Conservation (phyloP, 2,888 invertebrate species). For the Bembecia ichneumoniformis region DNA sequence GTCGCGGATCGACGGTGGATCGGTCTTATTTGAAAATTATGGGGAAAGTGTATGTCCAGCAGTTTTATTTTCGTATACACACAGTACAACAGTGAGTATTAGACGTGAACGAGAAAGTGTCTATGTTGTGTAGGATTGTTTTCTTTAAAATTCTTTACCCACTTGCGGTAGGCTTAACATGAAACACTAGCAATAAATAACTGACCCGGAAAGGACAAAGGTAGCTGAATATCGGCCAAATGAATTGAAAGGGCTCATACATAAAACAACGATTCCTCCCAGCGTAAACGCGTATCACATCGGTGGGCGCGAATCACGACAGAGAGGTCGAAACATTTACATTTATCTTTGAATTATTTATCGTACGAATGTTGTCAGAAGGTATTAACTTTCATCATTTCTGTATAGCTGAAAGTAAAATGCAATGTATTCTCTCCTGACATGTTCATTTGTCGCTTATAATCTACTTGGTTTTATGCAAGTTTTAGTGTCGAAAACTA, state of each 20-base stretch:
- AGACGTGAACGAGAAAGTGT: too few relatives aligned
- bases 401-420: too few relatives aligned
- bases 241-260: constrained; percentile 69
- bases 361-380: constrained; percentile 1
- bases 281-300: constrained; percentile 40
- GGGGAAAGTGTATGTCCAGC: too few relatives aligned
- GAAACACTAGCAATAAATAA: constrained; percentile 65
- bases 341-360: constrained; percentile 18
- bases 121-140: too few relatives aligned
- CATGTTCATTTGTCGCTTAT: too few relatives aligned
- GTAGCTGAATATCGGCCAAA: constrained; percentile 59
- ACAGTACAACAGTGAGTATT: too few relatives aligned
- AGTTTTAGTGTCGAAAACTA: too few relatives aligned
- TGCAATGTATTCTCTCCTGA: too few relatives aligned
- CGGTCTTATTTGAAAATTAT: too few relatives aligned
- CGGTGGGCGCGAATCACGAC: constrained; percentile 38
- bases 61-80: too few relatives aligned
- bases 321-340: constrained; percentile 30
- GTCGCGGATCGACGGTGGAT: too few relatives aligned
- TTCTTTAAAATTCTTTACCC: constrained; percentile 9
- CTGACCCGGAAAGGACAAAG: constrained; percentile 68
- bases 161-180: constrained; percentile 44
- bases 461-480: too few relatives aligned
- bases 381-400: neutral
- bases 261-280: constrained; percentile 54